Evolutionary conservation across 2,113 vertebrate species (phyloP).

Genomic region (Platichthys stellatus): DNA sequence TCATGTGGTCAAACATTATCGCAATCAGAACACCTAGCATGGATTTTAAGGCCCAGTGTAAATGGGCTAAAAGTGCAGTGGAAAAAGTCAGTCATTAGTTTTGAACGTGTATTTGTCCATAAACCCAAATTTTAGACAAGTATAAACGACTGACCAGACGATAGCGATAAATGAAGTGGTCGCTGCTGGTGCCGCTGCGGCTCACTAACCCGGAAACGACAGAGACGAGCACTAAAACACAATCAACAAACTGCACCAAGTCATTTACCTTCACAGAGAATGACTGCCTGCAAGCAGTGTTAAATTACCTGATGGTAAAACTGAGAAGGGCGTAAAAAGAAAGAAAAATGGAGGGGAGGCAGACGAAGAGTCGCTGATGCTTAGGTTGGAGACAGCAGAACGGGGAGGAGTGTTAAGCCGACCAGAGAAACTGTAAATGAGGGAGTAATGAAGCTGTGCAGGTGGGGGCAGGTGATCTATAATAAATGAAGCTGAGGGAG

Average conservation of each 20-base stretch:
- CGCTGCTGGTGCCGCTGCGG: neutral
- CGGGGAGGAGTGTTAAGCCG: conserved; percentile 54
- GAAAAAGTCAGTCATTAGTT: neutral
- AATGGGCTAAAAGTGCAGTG: neutral
- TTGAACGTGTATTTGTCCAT: neutral
- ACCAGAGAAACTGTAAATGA: conserved; percentile 72
- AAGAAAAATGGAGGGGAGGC: conserved; percentile 14
- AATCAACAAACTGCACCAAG: conserved; percentile 67
- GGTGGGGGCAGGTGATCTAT: conserved; percentile 78
- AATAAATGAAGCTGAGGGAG: conserved; percentile 72
- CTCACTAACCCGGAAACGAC: conserved; percentile 76
- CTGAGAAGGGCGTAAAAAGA: conserved; percentile 1
- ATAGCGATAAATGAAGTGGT: neutral
- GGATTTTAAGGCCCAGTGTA: neutral
- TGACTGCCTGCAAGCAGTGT: neutral
- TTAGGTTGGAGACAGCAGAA: conserved; percentile 46
- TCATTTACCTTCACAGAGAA: conserved; percentile 55
- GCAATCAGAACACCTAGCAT: neutral
- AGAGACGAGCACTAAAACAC: conserved; percentile 76
- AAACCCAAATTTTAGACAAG: neutral
- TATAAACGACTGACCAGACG: neutral
- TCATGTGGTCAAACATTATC: neutral
- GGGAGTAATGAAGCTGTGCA: conserved; percentile 76
- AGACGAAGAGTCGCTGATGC: conserved; percentile 52
- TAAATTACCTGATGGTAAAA: neutral